Conservation (phyloP, 2,888 invertebrate genomes). For the Elmis aenea region DNA sequence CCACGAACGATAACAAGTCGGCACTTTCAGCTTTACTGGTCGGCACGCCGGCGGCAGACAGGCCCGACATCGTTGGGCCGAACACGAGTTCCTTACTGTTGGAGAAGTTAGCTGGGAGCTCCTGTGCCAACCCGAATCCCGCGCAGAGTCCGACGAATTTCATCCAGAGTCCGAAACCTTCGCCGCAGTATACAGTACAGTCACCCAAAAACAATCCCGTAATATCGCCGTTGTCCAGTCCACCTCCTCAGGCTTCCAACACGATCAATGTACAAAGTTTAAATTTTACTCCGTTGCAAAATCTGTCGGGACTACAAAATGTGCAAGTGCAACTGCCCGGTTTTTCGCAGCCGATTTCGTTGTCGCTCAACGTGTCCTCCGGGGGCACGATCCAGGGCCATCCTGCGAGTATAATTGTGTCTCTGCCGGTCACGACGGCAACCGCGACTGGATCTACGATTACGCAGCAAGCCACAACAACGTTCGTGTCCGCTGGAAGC, state of each 20-base stretch:
- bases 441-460: slow-evolving; percentile 43
- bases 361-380: slow-evolving; percentile 68
- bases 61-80: slow-evolving; percentile 52
- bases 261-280: slow-evolving; percentile 61
- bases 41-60: slow-evolving; percentile 57
- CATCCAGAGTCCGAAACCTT: slow-evolving; percentile 36
- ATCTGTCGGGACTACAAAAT: slow-evolving; percentile 69
- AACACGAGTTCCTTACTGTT: slow-evolving; percentile 50
- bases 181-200: slow-evolving; percentile 27
- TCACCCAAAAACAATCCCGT: slow-evolving; percentile 35
- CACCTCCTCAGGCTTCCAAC: slow-evolving; percentile 29
- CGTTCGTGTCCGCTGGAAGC: slow-evolving; percentile 29
- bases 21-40: slow-evolving; percentile 55
- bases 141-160: slow-evolving; percentile 34
- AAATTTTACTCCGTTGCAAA: slow-evolving; percentile 64
- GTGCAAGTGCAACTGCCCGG: slow-evolving; percentile 79
- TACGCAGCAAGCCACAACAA: slow-evolving; percentile 30
- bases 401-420: slow-evolving; percentile 41
- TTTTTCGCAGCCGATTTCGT: slow-evolving; percentile 78
- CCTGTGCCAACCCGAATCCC: slow-evolving; percentile 34
- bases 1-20: slow-evolving; percentile 38
- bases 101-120: slow-evolving; percentile 50
- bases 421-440: slow-evolving; percentile 42
- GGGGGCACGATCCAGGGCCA: slow-evolving; percentile 53
- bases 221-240: slow-evolving; percentile 57